Evolutionary conservation across 2,113 vertebrate species (phyloP), one percentile per base, ranked within the genome.

Genomic region (Oxygymnocypris stewartii): DNA sequence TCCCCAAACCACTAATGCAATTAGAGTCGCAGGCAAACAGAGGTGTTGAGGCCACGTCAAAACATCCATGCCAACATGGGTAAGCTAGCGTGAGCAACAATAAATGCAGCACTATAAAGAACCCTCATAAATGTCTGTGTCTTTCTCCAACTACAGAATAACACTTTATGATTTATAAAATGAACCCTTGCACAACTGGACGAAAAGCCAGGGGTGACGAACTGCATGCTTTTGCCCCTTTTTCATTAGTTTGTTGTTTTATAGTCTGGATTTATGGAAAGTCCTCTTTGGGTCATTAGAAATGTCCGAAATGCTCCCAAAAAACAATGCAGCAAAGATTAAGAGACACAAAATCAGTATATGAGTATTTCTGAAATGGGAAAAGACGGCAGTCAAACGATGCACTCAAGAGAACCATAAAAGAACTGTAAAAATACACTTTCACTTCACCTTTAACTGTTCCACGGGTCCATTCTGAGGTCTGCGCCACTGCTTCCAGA

Each of bases 81-180:
- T 44, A 79, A 28, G 6, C 42, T 28, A 49, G 74, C 6, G 3
- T 76, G 74, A 28, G 51, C 51, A 79, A 65, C 76, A 59, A 44
- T 73, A 81, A 3, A 75, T 31, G 16, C 12, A 76, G 79, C 37
- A 35, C 63, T 82, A 42, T 61, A 84, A 79, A 89, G 51, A 75
- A 20, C n/a, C 69, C 74, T 65, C 65, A 59, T 49, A 84, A 84
- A 90, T 87, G 85, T 91, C 90, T 89, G 87, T 89, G 79, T 89
- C 90, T 83, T 54, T 42, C 87, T 92, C 82, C 82, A 87, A 91
- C 90, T 87, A 79, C 89, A 89, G 81, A 86, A 88, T 78, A 87
- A 80, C 74, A 86, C 85, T 89, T 87, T 40, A 79, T 87, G 88
- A 89, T 87, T 87, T 87, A 65, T 88, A 89, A 90, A 87, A 85